Base-by-base conservation (phyloP, 2,113 vertebrate species). In the Pan paniscus region DNA sequence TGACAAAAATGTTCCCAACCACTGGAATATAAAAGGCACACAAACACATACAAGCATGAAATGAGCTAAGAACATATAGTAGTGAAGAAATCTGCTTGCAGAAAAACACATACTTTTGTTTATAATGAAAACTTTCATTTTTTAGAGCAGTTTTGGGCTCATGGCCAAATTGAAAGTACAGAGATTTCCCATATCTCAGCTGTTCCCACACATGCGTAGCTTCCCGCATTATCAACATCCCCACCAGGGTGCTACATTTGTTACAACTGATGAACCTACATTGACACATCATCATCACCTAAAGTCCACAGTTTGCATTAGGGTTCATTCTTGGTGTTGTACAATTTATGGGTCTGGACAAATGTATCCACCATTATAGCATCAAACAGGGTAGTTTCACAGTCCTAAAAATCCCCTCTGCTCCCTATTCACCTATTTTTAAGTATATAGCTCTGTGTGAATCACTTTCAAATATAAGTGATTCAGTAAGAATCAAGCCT, bases 1-100 rank as follows among this genome's bases (percentile, higher is more conserved):
- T 40, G 8, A 13, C 57, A 98, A 96, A 93, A 96, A 50, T 78
- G 10, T 82, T 97, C 97, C 93, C 68, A 97, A 78, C 93, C 35
- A 23, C 23, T 98, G 72, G 78, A 90, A 52, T 32, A 95, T 93
- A 85, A 38, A 97, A 95, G 0, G 1, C 79, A 67, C 2, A 88
- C 25, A 97, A 30, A 85, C 57, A 52, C 88, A 76, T 55, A 94
- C 97, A 97, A 80, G 0, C 35, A 75, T 50, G 22, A 13, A 50
- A 27, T 14, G 32, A 64, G 50, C 12, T 5, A 22, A 95, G 48
- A 96, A 95, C 83, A 43, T 89, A 35, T 27, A 92, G 27, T 46
- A 89, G 48, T 61, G 72, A 87, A 92, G 9, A 46, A 91, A 81
- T 96, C 64, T 89, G 20, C 70, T 48, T 40, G 16, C 82, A 18